Evolutionary conservation across 30 jellyfish, hydroid and myxozoan genomes (phyloP), one percentile per base, ranked within the genome.

Genomic region (Turritopsis dohrnii): DNA sequence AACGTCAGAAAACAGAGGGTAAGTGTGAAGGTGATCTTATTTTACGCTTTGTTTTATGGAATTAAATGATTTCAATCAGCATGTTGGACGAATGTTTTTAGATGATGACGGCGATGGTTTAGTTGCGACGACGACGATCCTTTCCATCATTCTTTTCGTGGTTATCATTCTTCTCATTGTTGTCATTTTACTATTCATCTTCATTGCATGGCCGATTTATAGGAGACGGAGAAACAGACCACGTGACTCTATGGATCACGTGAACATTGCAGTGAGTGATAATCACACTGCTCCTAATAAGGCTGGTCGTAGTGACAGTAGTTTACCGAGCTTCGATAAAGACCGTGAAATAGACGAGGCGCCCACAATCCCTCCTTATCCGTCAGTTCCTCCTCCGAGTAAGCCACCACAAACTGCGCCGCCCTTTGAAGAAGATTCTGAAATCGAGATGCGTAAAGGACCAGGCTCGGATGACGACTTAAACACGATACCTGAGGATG

Each of bases 391-490:
- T 24, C 89, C 89, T 5, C 89, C 89, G 25, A 21, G 21, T 26
- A 82, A 82, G 30, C 71, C 89, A 1, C 89, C 84, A 3, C 74
- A 66, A 24, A 26, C 72, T 28, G 52, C 75, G 18, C 86, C 69
- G 1, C 29, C 72, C 18, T 52, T 28, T n/a, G 86, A 66, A 21
- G 77, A 16, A 16, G 89, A 66, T 71, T 82, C 89, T 9, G 83
- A 82, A 18, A 82, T 66, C 23, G 89, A 82, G 30, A 65, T 82
- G 89, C 72, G 28, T 21, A 52, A 31, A 21, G 83, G 83, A 0
- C 89, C 88, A 26, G 86, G 86, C 52, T 79, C 87, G 66, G 87
- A 80, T n/a, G 89, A 82, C 71, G 89, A 82, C 25, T 82, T 82
- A 76, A 66, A 82, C 23, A 80, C 87, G 19, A 66, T 82, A 20